Evolutionary conservation across 2,113 vertebrate genomes (phyloP), one percentile per base, ranked within the genome.

Genomic region (Pluvianellus socialis): DNA sequence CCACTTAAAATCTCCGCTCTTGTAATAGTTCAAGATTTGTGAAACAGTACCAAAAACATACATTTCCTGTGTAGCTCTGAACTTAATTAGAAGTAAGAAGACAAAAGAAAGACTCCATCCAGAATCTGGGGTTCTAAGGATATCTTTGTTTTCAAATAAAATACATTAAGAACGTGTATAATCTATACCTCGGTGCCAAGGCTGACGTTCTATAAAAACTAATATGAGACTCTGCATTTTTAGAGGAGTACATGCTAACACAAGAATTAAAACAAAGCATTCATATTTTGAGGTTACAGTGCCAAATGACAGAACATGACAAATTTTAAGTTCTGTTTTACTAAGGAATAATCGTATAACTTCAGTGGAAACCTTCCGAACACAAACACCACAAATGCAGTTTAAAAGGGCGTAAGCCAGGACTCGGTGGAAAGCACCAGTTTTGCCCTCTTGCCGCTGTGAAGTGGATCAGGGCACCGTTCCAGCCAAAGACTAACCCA

Each of bases 351-450:
- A 30, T 63, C 44, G 28, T 12, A 4, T 12, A 58, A 55, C 16
- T 71, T 75, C 28, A 19, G 16, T 35, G 40, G n/a, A 75, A 90
- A 91, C 8, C 7, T 42, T 21, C 3, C 47, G 38, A 79, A 79
- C 27, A 59, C 53, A 74, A 77, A 19, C 4, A 50, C 61, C 14
- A 42, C 0, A 0, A 71, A 74, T 0, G 0, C n/a, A 63, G 32
- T 35, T 59, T 42, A 45, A 94, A 86, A 76, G 10, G 1, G 38
- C 8, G 7, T 32, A 72, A 79, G 15, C 6, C 38, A 56, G 42
- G 18, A 53, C 32, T 26, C 4, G 7, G n/a, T 8, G n/a, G 20
- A 72, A 85, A 93, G 47, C 55, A 17, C 10, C 35, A 28, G 26
- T 84, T 94, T 59, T 91, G 49, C 27, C 19, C 49, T 70, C 63